These are phyloP conservation scores for Thymelicus sylvestris DNA, from an alignment of 2,888 invertebrate species.

Conservation along the genomic window DNA sequence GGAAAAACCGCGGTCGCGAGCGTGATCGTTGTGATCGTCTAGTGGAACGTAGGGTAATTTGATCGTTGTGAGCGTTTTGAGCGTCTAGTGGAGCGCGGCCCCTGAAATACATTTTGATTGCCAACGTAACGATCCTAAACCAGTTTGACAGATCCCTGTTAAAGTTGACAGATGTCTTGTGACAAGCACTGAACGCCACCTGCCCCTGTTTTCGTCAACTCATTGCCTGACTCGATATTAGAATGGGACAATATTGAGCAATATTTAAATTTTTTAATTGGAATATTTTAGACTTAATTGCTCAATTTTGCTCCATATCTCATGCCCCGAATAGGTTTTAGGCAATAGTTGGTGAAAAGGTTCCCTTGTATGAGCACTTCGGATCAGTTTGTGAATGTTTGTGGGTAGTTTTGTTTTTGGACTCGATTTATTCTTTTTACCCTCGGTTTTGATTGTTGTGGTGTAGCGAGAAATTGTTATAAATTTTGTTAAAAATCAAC, in stretches of 20 bases:
- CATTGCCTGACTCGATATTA: background rate
- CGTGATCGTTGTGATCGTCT: no score
- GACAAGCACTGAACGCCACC: slow-evolving; percentile 8
- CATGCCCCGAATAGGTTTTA: background rate
- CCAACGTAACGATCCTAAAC: background rate
- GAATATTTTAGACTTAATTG: background rate
- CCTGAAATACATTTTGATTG: background rate
- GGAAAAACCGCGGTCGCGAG: no score
- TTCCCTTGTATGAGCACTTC: background rate
- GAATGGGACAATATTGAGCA: no score
- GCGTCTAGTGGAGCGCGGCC: no score
- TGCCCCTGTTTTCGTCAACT: slow-evolving; percentile 7
- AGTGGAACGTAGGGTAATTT: no score
- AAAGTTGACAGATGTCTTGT: background rate
- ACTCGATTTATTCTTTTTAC: background rate
- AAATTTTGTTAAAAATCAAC: slow-evolving; percentile 36
- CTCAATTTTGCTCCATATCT: background rate
- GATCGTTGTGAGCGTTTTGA: no score
- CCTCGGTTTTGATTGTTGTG: slow-evolving; percentile 10
- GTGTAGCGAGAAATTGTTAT: slow-evolving; percentile 50
- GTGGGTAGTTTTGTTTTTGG: slow-evolving; percentile 2
- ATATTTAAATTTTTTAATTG: no score
- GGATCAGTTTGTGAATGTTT: background rate
- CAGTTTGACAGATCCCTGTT: background rate
- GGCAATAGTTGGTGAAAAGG: slow-evolving; percentile 5